These are phyloP conservation scores for Pluvianellus socialis DNA, from an alignment of 2,113 vertebrate genomes.

Conservation along the genomic window DNA sequence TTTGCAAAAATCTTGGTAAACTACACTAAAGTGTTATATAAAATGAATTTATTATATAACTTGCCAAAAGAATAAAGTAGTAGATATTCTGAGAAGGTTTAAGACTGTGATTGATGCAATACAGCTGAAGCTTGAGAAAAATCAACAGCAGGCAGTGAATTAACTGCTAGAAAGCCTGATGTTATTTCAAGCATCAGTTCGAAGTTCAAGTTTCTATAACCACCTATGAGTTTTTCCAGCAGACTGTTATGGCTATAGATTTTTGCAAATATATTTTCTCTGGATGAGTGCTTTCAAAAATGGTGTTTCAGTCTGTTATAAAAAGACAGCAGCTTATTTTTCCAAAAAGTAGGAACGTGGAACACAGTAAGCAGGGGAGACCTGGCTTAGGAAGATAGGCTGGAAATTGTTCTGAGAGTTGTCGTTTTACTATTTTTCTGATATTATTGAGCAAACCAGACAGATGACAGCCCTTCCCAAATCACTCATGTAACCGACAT, in stretches of 20 bases:
- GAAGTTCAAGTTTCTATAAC: background rate
- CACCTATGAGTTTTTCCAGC: background rate
- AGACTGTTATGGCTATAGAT: background rate
- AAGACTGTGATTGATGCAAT: background rate
- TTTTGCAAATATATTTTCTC: background rate
- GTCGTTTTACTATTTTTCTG: background rate
- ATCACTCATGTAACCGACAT: background rate
- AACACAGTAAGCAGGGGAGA: background rate
- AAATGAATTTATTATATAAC: background rate
- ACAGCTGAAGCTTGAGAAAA: background rate
- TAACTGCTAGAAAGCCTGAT: background rate
- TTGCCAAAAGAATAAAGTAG: background rate
- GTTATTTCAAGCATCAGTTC: background rate
- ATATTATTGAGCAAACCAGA: background rate
- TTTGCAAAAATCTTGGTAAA: background rate
- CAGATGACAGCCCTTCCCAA: background rate
- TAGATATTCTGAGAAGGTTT: background rate
- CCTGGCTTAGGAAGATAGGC: background rate
- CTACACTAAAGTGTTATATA: background rate
- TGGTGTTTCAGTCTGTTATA: background rate
- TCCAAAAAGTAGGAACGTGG: background rate
- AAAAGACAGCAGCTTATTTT: background rate
- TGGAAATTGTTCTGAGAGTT: background rate
- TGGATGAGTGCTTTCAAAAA: background rate
- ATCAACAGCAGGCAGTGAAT: background rate